Percentiles rank a stretch among this genome's conserved stretches.
phyloP scores from a whole-genome alignment of 2,113 vertebrate species.

The Dromas ardeola region DNA sequence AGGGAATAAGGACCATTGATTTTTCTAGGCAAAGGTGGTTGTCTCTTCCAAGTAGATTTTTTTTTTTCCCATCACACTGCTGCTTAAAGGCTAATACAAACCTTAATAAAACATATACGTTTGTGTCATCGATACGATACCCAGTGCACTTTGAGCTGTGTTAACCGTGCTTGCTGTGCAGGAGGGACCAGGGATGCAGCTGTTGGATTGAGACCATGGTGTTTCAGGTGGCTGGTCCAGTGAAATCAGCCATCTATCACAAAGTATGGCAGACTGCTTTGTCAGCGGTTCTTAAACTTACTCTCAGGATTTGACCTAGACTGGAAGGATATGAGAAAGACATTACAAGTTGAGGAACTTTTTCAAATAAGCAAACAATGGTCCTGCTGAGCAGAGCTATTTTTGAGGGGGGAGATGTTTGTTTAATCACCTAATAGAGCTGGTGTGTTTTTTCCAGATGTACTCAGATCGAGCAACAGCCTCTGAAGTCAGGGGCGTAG shows the following conservation, averaged over 20 bases:
- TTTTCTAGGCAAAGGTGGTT: not conserved
- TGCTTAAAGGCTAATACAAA: not conserved
- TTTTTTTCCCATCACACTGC: not conserved
- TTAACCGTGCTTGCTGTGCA: not conserved
- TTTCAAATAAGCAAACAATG: not conserved
- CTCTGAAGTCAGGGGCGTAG: not conserved
- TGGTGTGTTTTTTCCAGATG: not conserved
- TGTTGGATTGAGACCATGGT: not conserved
- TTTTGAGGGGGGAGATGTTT: conserved; percentile 19
- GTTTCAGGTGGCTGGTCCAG: not conserved
- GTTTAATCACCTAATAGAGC: conserved; percentile 1
- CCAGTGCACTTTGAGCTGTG: not conserved
- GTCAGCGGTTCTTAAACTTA: not conserved
- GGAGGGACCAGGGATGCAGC: not conserved
- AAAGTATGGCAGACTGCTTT: not conserved
- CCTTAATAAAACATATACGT: not conserved
- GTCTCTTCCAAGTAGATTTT: not conserved
- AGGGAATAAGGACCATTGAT: not conserved
- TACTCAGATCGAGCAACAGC: not conserved
- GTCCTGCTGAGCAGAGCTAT: conserved; percentile 8
- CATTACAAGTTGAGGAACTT: conserved; percentile 17
- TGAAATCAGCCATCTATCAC: not conserved
- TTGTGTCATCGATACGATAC: not conserved
- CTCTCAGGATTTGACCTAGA: not conserved
- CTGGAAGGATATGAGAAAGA: conserved; percentile 25